Conservation (phyloP, 2,797 vertebrate genomes). For the Sebastes oblongus region DNA sequence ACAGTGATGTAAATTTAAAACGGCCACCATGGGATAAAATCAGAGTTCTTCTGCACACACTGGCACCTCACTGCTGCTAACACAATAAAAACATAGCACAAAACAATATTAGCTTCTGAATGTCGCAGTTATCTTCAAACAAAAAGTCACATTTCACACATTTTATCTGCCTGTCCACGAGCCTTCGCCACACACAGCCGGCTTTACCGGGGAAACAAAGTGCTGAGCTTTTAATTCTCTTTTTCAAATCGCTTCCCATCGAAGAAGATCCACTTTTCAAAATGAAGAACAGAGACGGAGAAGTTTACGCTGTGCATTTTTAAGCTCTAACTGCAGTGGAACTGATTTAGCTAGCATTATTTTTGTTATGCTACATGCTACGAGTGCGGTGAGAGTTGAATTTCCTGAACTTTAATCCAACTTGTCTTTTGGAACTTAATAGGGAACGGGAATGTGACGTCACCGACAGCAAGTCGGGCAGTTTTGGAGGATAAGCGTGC, state of each 20-base stretch:
- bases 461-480: no score
- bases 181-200: not conserved
- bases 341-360: not conserved
- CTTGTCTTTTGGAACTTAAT: not conserved
- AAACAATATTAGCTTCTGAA: constrained; percentile 1
- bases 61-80: constrained; percentile 9
- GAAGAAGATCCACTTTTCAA: not conserved
- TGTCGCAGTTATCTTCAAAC: not conserved
- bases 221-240: not conserved
- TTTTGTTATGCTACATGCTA: not conserved
- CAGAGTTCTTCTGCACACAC: not conserved
- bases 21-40: not conserved
- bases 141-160: constrained; percentile 4
- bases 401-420: not conserved
- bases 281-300: not conserved
- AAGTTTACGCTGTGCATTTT: not conserved
- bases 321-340: not conserved
- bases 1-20: not conserved
- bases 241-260: not conserved
- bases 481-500: no score
- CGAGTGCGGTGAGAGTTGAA: not conserved
- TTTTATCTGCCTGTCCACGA: not conserved
- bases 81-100: constrained; percentile 8
- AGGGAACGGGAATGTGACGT: no score
- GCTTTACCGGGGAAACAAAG: not conserved